These are phyloP conservation scores for Iphiclides podalirius DNA, from an alignment of 2,888 invertebrate genomes.

Conservation along the genomic window DNA sequence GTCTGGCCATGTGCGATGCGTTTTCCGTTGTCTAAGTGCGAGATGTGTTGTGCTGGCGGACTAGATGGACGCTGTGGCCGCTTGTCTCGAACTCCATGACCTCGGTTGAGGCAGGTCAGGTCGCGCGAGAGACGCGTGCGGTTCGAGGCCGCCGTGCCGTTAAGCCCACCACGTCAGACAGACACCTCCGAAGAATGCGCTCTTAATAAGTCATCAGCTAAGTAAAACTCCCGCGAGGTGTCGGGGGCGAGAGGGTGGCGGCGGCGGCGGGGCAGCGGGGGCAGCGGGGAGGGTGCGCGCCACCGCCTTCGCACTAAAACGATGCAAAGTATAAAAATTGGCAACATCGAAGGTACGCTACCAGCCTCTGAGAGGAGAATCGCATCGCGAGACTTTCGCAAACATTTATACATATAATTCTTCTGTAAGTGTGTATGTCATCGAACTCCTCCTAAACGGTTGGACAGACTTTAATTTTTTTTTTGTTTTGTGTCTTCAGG, in stretches of 20 bases:
- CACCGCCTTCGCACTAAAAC: slow-evolving; percentile 68
- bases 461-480: too few relatives aligned
- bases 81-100: too few relatives aligned
- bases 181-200: slow-evolving; percentile 79
- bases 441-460: too few relatives aligned
- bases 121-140: not conserved
- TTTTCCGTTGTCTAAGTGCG: not conserved
- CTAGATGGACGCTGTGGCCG: too few relatives aligned
- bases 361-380: slow-evolving; percentile 68
- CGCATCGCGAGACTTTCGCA: too few relatives aligned
- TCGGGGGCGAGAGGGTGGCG: slow-evolving; percentile 30
- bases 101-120: too few relatives aligned
- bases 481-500: too few relatives aligned
- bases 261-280: slow-evolving; percentile 29
- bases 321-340: slow-evolving; percentile 77
- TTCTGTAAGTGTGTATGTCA: too few relatives aligned
- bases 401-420: too few relatives aligned
- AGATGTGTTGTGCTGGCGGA: too few relatives aligned
- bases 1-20: not conserved
- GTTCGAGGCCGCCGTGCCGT: slow-evolving; percentile 56
- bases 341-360: slow-evolving; percentile 70
- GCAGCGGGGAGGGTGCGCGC: slow-evolving; percentile 34
- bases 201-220: slow-evolving; percentile 81
- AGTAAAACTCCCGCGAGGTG: slow-evolving; percentile 53
- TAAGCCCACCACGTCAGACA: slow-evolving; percentile 70